Percentiles rank a stretch among this genome's conserved stretches.
Conservation (phyloP, 2,113 vertebrate species). For the Syngnathus floridae region DNA sequence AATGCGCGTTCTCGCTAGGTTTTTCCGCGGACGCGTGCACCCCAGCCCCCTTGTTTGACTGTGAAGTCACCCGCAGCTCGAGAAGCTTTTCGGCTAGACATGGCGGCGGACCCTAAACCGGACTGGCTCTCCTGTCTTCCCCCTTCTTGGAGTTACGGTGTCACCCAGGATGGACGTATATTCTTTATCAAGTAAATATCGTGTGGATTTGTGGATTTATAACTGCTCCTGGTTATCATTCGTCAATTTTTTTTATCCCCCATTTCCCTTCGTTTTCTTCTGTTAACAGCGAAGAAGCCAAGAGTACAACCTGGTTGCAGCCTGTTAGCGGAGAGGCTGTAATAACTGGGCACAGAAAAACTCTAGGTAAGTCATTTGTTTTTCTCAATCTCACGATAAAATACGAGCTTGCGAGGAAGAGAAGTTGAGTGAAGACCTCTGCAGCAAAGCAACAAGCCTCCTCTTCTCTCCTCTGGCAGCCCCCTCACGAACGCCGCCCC, state of each 20-base stretch:
- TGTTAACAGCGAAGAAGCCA: conserved; percentile 84
- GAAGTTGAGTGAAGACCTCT: conserved; percentile 38
- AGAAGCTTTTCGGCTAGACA: conserved; percentile 57
- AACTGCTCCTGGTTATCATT: conserved; percentile 26
- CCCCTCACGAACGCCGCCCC: neutral
- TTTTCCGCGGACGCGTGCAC: neutral
- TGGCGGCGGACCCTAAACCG: conserved; percentile 83
- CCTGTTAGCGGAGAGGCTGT: conserved; percentile 86
- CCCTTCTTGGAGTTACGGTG: conserved; percentile 79
- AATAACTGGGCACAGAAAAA: conserved; percentile 86
- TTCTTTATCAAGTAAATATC: conserved; percentile 86
- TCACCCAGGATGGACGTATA: conserved; percentile 80
- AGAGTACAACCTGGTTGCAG: conserved; percentile 95
- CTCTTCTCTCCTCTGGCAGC: neutral
- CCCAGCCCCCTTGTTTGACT: neutral
- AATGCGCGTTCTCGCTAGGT: neutral
- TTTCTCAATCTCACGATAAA: neutral
- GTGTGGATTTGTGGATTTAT: conserved; percentile 20
- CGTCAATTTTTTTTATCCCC: conserved; percentile 21
- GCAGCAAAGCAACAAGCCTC: conserved; percentile 54
- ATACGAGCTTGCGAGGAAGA: conserved; percentile 17
- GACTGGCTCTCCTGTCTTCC: conserved; percentile 83
- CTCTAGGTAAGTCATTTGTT: conserved; percentile 73
- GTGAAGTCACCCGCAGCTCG: neutral
- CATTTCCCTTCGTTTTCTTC: conserved; percentile 33